Conservation (phyloP, 2,888 invertebrate genomes). For the Amblyteles armatorius region DNA sequence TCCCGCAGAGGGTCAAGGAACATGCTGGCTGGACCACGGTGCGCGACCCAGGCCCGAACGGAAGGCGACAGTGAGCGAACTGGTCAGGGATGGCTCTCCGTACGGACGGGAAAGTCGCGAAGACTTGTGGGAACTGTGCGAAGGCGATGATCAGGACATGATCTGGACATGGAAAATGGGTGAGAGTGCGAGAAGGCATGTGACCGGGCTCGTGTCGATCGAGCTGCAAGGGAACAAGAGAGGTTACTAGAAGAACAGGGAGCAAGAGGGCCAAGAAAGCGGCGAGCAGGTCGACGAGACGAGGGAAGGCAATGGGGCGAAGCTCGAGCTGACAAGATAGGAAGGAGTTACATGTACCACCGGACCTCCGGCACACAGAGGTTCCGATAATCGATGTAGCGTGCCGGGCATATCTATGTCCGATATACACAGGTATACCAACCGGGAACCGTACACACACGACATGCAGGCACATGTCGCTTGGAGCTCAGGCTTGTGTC, state of each 20-base stretch:
- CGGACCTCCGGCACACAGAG: constrained; percentile 22
- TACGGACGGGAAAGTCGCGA: constrained; percentile 40
- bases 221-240: neutral
- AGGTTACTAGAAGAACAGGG: neutral
- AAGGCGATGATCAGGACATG: constrained; percentile 26
- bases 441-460: neutral
- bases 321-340: constrained; percentile 27
- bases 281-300: constrained; percentile 7
- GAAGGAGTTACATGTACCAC: constrained; percentile 56
- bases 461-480: neutral
- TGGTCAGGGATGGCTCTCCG: constrained; percentile 23
- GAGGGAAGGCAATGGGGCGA: constrained; percentile 9
- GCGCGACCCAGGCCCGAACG: neutral
- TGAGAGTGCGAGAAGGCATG: neutral
- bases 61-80: constrained; percentile 20
- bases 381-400: constrained; percentile 74
- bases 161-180: constrained; percentile 14
- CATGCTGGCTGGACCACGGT: constrained; percentile 61
- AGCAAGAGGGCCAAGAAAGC: neutral
- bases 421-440: constrained; percentile 13
- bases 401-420: constrained; percentile 60
- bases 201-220: constrained; percentile 22
- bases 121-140: constrained; percentile 50
- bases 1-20: constrained; percentile 67
- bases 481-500: constrained; percentile 20